Evolutionary conservation across 2,113 vertebrate species (phyloP).

Genomic region (Laticauda colubrina): DNA sequence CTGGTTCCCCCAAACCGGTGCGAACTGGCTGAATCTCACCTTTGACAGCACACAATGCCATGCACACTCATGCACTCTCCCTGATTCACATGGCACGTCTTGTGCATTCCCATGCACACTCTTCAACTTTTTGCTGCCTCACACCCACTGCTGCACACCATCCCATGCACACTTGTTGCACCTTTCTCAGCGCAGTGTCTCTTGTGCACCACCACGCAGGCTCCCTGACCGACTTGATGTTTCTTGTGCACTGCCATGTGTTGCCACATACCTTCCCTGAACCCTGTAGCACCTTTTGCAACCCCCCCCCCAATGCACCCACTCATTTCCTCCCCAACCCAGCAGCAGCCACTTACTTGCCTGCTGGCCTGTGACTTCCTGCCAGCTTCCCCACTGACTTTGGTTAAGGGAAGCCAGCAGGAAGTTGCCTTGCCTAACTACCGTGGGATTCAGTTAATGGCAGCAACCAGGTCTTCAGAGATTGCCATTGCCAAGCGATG

Average conservation of each 20-base stretch:
- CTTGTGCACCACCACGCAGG: neutral
- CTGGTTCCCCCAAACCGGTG: too few species aligned
- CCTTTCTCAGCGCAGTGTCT: too few species aligned
- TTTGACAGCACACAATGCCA: neutral
- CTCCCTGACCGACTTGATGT: neutral
- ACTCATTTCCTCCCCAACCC: neutral
- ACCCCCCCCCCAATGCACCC: too few species aligned
- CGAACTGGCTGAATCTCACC: too few species aligned
- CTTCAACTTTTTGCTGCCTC: neutral
- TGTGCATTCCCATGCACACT: neutral
- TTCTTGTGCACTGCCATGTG: neutral
- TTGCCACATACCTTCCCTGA: neutral
- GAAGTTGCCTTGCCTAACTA: neutral
- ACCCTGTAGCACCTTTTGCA: neutral
- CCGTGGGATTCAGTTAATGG: neutral
- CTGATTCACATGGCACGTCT: neutral
- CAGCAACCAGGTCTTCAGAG: neutral
- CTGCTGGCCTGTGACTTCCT: neutral
- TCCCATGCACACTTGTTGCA: neutral
- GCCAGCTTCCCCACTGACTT: neutral
- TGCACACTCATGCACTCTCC: neutral
- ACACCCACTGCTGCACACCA: neutral
- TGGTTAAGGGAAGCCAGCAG: neutral
- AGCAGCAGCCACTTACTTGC: neutral
- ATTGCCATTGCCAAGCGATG: neutral